phyloP scores from a whole-genome alignment of 1,140 invertebrate genomes.

The Marisa cornuarietis region DNA sequence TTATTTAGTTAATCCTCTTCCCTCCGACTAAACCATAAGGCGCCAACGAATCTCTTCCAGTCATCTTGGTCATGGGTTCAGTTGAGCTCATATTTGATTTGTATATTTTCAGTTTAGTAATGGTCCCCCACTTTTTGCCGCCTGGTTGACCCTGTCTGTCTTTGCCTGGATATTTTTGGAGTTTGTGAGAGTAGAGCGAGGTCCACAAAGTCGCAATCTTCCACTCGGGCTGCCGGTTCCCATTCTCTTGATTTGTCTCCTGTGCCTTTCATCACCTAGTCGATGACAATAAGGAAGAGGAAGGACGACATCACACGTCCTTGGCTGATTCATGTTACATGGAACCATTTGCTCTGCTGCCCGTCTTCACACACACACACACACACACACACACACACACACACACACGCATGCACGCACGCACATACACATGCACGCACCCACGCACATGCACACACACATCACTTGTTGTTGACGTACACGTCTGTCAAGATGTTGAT shows the following conservation, averaged over 20 bases:
- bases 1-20: too few species aligned
- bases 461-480: slow-evolving; percentile 25
- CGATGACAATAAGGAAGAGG: slow-evolving; percentile 34
- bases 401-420: too few species aligned
- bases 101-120: too few species aligned
- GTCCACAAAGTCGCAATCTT: slow-evolving; percentile 28
- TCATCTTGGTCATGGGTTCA: too few species aligned
- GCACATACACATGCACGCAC: too few species aligned
- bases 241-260: slow-evolving; percentile 14
- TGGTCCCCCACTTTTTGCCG: slow-evolving; percentile 1
- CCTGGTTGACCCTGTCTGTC: slow-evolving; percentile 9
- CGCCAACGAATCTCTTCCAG: too few species aligned
- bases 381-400: too few species aligned
- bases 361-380: too few species aligned
- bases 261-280: slow-evolving; percentile 32
- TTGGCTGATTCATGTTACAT: slow-evolving; percentile 31
- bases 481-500: slow-evolving; percentile 27
- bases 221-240: not conserved
- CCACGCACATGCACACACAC: too few species aligned
- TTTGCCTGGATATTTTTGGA: slow-evolving; percentile 26
- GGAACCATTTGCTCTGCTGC: not conserved
- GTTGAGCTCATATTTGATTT: too few species aligned
- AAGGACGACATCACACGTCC: slow-evolving; percentile 36
- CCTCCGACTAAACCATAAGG: too few species aligned
- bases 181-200: slow-evolving; percentile 24